Evolutionary conservation across 2,113 vertebrate species (phyloP).

Genomic region (Aegotheles bennettii): DNA sequence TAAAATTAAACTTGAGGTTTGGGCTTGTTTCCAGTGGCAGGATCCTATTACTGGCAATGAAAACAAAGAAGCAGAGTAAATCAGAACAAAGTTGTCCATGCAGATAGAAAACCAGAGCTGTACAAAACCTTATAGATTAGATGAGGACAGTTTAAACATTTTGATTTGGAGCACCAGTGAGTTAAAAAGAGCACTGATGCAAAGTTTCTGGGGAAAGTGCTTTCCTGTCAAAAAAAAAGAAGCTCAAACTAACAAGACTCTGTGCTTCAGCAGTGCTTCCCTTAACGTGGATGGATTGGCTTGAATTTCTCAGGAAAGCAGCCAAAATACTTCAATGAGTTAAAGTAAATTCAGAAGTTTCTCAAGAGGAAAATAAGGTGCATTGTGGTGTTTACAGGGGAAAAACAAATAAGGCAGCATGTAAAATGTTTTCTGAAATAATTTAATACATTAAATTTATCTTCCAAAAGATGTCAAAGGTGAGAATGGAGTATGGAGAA

Average conservation of each 20-base stretch:
- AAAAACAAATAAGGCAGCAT: neutral
- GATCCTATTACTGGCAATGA: slow-evolving; percentile 4
- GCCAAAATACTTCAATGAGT: neutral
- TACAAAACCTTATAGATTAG: neutral
- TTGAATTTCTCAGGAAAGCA: neutral
- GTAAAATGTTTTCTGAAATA: neutral
- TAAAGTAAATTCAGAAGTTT: neutral
- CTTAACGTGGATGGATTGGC: neutral
- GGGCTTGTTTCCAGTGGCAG: neutral
- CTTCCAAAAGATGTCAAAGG: neutral
- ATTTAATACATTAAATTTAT: neutral
- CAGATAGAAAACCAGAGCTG: neutral
- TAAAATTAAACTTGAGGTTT: slow-evolving; percentile 38
- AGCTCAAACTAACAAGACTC: neutral
- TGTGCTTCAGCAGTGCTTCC: neutral
- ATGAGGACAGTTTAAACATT: neutral
- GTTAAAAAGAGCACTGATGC: neutral
- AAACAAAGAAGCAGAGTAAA: neutral
- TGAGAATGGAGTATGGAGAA: neutral
- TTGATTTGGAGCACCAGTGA: neutral
- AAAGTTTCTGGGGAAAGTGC: neutral
- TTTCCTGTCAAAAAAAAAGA: neutral
- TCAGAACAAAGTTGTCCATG: neutral
- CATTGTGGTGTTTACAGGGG: neutral
- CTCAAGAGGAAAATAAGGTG: neutral